Evolutionary conservation across 2,888 invertebrate species (phyloP).

Genomic region (Metellina segmentata): DNA sequence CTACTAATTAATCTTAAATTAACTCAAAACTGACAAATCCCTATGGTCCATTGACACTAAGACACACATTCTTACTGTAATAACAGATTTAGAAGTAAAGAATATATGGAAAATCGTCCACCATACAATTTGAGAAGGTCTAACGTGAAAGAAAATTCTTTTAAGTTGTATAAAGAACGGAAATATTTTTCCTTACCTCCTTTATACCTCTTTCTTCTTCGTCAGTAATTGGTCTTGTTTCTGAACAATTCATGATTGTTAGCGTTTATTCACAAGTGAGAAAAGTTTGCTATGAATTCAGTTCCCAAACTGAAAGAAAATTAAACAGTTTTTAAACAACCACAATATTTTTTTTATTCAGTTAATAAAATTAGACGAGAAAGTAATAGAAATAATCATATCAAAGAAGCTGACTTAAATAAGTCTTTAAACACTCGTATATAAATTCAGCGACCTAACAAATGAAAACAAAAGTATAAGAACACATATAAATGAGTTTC

Average conservation of each 20-base stretch:
- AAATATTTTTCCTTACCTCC: constrained; percentile 24
- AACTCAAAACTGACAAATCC: too few relatives aligned
- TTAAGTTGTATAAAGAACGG: neutral
- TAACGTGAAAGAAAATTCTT: neutral
- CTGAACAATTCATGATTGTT: neutral
- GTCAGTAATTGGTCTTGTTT: constrained; percentile 6
- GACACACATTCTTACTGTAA: too few relatives aligned
- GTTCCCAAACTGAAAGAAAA: neutral
- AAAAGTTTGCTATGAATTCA: too few relatives aligned
- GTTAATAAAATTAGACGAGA: too few relatives aligned
- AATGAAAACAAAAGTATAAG: too few relatives aligned
- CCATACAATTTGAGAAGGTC: neutral
- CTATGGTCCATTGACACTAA: too few relatives aligned
- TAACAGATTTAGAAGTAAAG: neutral
- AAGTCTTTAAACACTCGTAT: too few relatives aligned
- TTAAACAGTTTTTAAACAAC: neutral
- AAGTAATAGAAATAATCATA: too few relatives aligned
- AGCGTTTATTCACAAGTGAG: neutral
- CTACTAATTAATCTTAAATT: too few relatives aligned
- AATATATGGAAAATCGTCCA: neutral
- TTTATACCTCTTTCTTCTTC: constrained; percentile 33
- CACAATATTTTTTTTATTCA: neutral
- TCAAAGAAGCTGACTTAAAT: too few relatives aligned
- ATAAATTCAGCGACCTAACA: too few relatives aligned
- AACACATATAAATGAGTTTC: too few relatives aligned